These are phyloP conservation scores for Nebria salina DNA, from an alignment of 2,888 invertebrate genomes.

Conservation along the genomic window DNA sequence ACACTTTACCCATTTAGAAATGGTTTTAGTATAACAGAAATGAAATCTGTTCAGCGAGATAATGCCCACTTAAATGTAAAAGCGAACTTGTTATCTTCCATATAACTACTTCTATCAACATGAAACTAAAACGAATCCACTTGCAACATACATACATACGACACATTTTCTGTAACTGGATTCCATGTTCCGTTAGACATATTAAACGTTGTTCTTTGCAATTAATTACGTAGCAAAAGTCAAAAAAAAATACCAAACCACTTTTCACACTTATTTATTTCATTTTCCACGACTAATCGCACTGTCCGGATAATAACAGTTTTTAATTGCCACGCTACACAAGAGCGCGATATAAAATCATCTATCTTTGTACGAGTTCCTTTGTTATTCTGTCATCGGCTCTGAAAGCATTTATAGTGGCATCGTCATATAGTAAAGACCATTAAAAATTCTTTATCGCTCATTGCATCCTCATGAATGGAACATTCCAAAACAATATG, in stretches of 20 bases:
- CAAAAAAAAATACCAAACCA: background rate
- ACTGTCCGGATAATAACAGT: conserved; percentile 5
- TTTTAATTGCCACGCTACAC: conserved; percentile 7
- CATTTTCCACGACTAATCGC: conserved; percentile 6
- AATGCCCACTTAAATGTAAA: background rate
- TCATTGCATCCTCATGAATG: background rate
- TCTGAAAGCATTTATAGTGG: conserved; percentile 23
- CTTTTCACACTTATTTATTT: conserved; percentile 14
- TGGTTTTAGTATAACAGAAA: background rate
- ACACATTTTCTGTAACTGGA: background rate
- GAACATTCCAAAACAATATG: conserved; percentile 18
- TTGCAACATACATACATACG: background rate
- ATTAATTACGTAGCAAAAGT: conserved; percentile 6
- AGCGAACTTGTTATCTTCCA: background rate
- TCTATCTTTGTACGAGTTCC: conserved; percentile 16
- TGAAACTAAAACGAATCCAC: conserved; percentile 1
- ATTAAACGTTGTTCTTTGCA: background rate
- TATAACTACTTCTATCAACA: background rate
- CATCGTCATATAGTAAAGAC: conserved; percentile 15
- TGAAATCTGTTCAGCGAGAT: background rate
- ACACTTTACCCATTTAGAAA: too few species aligned
- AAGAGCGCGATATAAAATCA: background rate
- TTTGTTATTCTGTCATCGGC: conserved; percentile 26
- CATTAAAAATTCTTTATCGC: conserved; percentile 29
- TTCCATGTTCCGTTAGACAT: background rate